Percentiles rank a stretch among this genome's conserved stretches.
phyloP scores from a whole-genome alignment of 2,797 vertebrate species.

The Loriculus beryllinus region DNA sequence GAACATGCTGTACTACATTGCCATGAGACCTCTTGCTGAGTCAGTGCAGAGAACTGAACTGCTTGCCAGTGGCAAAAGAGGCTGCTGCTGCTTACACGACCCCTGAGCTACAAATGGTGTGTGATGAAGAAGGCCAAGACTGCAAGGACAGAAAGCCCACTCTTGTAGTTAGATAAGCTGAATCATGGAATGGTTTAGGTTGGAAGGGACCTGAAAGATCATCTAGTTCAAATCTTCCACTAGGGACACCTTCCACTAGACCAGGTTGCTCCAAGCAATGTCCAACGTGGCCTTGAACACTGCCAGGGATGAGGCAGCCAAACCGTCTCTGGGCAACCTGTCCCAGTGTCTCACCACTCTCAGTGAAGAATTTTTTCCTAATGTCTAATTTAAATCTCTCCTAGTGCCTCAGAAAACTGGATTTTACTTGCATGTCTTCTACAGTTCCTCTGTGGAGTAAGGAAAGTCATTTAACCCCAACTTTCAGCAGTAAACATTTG shows the following conservation, averaged over 20 bases:
- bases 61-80: neutral
- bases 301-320: no score
- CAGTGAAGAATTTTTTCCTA: neutral
- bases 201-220: neutral
- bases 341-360: no score
- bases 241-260: neutral
- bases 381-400: neutral
- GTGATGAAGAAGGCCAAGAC: neutral
- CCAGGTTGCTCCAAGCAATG: no score
- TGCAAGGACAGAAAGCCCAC: neutral
- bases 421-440: neutral
- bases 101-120: neutral
- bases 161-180: neutral
- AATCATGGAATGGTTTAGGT: neutral
- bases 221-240: neutral
- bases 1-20: neutral
- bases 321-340: no score
- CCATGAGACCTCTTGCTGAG: accelerated
- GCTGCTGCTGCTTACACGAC: neutral
- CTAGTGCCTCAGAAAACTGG: neutral
- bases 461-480: neutral
- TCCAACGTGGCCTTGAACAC: no score
- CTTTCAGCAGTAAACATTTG: neutral
- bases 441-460: neutral
- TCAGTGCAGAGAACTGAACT: neutral